Conservation (phyloP, 2,888 invertebrate genomes). For the Eudasyphora cyanicolor region DNA sequence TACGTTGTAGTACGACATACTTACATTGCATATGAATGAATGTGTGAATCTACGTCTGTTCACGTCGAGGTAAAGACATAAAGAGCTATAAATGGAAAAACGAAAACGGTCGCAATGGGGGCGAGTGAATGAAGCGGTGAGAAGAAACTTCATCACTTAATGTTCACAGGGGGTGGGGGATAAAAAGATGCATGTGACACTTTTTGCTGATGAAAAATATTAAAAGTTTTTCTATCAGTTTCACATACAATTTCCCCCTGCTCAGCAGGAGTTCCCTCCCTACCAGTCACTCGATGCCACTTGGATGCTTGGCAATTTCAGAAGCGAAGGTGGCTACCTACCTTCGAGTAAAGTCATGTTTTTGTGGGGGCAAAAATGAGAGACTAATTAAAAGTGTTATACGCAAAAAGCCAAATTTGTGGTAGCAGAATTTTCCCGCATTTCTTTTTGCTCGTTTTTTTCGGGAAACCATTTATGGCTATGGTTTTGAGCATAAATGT, state of each 20-base stretch:
- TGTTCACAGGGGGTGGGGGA: not conserved
- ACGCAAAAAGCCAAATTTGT: not conserved
- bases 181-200: not conserved
- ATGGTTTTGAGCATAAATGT: not conserved
- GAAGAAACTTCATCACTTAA: not conserved
- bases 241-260: not conserved
- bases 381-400: constrained; percentile 31
- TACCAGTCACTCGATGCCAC: too few species aligned
- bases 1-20: too few species aligned
- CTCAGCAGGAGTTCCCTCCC: not conserved
- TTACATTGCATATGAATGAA: too few species aligned
- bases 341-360: constrained; percentile 11
- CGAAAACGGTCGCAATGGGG: not conserved
- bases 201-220: not conserved
- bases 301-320: not conserved
- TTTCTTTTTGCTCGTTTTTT: not conserved
- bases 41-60: not conserved
- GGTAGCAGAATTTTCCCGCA: not conserved
- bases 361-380: not conserved
- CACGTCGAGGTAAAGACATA: not conserved
- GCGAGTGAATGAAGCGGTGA: too few species aligned
- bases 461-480: not conserved
- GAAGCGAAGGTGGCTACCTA: not conserved
- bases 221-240: not conserved
- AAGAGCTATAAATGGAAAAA: not conserved